These are phyloP conservation scores for Eulemur coronatus DNA, from an alignment of 2,797 vertebrate species.

Conservation along the genomic window DNA sequence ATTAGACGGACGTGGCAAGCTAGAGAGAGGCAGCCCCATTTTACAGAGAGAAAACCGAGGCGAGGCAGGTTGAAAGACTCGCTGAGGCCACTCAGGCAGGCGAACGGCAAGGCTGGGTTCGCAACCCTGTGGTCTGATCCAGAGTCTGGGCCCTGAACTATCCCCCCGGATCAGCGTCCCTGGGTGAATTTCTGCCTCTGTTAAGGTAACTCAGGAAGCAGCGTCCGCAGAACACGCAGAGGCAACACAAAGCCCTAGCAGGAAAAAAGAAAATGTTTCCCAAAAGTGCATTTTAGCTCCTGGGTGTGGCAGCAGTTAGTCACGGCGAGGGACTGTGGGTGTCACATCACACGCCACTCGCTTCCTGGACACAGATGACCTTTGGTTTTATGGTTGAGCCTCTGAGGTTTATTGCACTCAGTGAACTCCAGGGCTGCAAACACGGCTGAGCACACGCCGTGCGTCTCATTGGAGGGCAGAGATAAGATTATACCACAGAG, in stretches of 20 bases:
- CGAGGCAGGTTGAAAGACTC: not conserved
- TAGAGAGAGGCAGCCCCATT: not conserved
- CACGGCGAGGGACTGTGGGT: too few species aligned
- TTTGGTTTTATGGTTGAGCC: not conserved
- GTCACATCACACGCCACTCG: accelerated
- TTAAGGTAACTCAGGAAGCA: not conserved
- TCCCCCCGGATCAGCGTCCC: accelerated
- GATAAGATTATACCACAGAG: not conserved
- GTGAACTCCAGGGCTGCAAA: not conserved
- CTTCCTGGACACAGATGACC: not conserved
- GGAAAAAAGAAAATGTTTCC: not conserved
- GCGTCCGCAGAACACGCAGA: not conserved
- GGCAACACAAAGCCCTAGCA: not conserved
- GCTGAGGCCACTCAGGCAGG: not conserved
- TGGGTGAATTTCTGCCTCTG: too few species aligned
- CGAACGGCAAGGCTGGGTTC: not conserved
- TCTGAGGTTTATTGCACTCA: not conserved
- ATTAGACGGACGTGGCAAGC: not conserved
- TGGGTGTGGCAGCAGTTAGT: accelerated
- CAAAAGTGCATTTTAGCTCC: not conserved
- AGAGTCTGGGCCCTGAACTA: accelerated
- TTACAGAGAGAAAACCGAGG: not conserved
- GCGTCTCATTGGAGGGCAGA: not conserved
- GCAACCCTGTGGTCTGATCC: not conserved
- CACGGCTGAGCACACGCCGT: too few species aligned